Conservation (phyloP, 2,797 vertebrate genomes). For the Tragelaphus oryx region DNA sequence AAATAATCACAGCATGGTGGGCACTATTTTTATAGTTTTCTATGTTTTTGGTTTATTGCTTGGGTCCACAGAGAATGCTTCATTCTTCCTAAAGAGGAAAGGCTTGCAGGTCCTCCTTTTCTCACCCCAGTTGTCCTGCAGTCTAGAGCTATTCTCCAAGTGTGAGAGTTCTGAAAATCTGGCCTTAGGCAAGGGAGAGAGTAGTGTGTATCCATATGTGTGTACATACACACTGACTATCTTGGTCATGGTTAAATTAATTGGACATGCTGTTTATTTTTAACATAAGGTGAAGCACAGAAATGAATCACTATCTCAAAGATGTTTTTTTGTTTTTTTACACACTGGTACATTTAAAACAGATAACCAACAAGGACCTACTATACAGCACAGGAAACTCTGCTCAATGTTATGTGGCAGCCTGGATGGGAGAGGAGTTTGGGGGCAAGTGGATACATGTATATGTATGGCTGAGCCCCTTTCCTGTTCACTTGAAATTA, state of each 20-base stretch:
- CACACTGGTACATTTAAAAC: background rate
- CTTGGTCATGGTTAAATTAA: background rate
- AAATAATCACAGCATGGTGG: background rate
- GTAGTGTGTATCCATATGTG: background rate
- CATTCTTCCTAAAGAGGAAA: background rate
- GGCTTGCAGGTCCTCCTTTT: background rate
- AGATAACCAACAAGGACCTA: background rate
- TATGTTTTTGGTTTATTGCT: background rate
- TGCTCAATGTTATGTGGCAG: background rate
- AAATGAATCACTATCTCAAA: background rate
- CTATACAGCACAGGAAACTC: background rate
- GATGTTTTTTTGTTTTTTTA: background rate
- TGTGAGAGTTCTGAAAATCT: background rate
- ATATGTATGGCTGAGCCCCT: background rate
- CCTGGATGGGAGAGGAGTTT: background rate
- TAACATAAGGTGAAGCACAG: background rate
- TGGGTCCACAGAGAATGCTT: background rate
- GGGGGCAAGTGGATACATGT: background rate
- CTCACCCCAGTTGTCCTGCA: background rate
- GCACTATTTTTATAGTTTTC: background rate
- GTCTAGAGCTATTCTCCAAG: background rate
- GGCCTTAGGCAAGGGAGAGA: background rate
- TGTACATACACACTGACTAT: background rate
- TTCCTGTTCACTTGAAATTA: background rate
- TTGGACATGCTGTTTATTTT: conserved; percentile 4